phyloP scores from a whole-genome alignment of 2,888 invertebrate genomes.

The Drosophila anomelani region DNA sequence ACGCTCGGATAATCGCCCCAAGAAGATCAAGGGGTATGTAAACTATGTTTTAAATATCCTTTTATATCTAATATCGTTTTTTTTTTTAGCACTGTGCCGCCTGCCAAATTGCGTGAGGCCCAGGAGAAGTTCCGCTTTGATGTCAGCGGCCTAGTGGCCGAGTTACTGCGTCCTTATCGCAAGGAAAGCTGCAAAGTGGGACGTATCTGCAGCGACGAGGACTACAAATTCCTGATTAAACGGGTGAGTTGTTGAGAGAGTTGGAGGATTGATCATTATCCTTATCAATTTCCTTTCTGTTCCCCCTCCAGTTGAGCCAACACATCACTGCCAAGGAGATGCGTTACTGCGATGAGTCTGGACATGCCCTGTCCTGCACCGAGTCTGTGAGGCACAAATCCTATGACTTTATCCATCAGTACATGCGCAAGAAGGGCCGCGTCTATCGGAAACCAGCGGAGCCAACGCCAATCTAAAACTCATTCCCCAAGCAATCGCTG shows the following conservation, averaged over 20 bases:
- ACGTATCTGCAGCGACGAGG: conserved; percentile 94
- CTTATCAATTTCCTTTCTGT: no score
- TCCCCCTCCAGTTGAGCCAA: conserved; percentile 52
- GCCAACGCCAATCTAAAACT: conserved; percentile 24
- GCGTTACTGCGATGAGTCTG: conserved; percentile 66
- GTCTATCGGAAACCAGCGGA: conserved; percentile 82
- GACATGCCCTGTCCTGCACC: conserved; percentile 59
- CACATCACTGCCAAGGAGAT: conserved; percentile 69
- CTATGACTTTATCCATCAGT: conserved; percentile 96
- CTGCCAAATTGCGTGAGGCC: conserved; percentile 43
- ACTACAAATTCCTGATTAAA: conserved; percentile 85
- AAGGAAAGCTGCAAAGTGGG: conserved; percentile 93
- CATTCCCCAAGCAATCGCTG: conserved; percentile 1
- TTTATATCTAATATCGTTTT: not conserved
- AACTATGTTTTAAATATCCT: not conserved
- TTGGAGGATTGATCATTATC: no score
- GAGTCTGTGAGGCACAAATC: conserved; percentile 94
- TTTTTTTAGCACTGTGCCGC: conserved; percentile 14
- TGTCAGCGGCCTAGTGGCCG: conserved; percentile 67
- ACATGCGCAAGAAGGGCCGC: conserved; percentile 97
- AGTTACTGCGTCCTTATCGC: conserved; percentile 88
- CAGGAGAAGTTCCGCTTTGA: conserved; percentile 67
- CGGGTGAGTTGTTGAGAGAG: conserved; percentile 39
- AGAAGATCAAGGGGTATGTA: conserved; percentile 16
- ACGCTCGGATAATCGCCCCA: conserved; percentile 36